These are phyloP conservation scores for Pampusana beccarii DNA, from an alignment of 2,113 vertebrate genomes.

Conservation along the genomic window DNA sequence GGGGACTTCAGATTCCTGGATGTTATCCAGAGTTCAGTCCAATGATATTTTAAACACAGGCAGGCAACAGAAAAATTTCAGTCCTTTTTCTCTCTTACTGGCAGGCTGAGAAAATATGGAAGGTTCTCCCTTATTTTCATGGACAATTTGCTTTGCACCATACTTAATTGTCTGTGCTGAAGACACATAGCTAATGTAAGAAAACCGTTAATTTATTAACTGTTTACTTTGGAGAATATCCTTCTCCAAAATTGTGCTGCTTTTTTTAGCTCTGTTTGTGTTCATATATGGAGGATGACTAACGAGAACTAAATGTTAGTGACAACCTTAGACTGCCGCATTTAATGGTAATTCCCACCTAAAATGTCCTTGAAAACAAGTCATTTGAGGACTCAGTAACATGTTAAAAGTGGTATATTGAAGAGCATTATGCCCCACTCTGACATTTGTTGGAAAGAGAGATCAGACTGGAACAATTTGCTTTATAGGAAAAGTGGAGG, in stretches of 20 bases:
- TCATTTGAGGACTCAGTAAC: not conserved
- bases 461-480: not conserved
- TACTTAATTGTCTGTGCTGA: not conserved
- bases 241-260: not conserved
- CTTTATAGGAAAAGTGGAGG: not conserved
- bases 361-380: not conserved
- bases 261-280: constrained; percentile 17
- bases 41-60: not conserved
- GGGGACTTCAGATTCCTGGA: not conserved
- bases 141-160: not conserved
- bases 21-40: not conserved
- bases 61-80: not conserved
- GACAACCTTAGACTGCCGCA: not conserved
- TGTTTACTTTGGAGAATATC: not conserved
- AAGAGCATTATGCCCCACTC: not conserved
- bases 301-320: not conserved
- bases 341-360: not conserved
- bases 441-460: not conserved
- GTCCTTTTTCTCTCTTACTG: not conserved
- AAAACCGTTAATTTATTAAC: not conserved
- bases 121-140: not conserved
- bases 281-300: not conserved
- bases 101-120: not conserved
- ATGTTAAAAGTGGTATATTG: not conserved
- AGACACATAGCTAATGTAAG: not conserved